These are phyloP conservation scores for Megalonaias nervosa DNA, from an alignment of 1,140 invertebrate genomes.

Conservation along the genomic window DNA sequence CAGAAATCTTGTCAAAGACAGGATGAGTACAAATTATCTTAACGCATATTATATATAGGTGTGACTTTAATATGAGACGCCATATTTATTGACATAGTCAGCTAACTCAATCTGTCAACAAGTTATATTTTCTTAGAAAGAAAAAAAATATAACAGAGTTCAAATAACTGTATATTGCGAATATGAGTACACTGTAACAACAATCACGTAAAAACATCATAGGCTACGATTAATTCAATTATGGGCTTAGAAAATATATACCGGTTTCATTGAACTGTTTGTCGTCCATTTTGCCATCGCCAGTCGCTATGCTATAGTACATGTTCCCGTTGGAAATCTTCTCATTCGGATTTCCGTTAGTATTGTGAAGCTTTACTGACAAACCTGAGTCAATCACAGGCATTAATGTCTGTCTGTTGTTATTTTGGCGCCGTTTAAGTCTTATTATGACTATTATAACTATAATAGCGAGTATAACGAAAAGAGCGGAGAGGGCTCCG, in stretches of 20 bases:
- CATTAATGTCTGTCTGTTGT: conserved; percentile 74
- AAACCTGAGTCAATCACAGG: conserved; percentile 63
- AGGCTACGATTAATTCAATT: too few relatives aligned
- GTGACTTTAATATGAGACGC: too few relatives aligned
- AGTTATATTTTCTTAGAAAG: too few relatives aligned
- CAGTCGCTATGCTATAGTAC: conserved; percentile 74
- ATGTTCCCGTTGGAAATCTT: conserved; percentile 74
- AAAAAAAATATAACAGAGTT: too few relatives aligned
- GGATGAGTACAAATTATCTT: too few relatives aligned
- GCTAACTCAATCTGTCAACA: too few relatives aligned
- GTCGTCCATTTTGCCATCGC: conserved; percentile 69
- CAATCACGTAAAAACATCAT: too few relatives aligned
- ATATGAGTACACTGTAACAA: too few relatives aligned
- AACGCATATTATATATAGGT: too few relatives aligned
- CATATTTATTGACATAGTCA: too few relatives aligned
- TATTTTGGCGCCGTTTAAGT: conserved; percentile 81
- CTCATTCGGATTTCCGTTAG: conserved; percentile 62
- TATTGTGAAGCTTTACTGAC: conserved; percentile 64
- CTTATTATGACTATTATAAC: conserved; percentile 84
- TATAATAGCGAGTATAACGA: conserved; percentile 81
- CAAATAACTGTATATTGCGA: too few relatives aligned
- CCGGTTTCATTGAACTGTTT: conserved; percentile 59
- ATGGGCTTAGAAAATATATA: background rate
- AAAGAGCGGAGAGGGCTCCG: conserved; percentile 83
- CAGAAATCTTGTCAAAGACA: too few relatives aligned